Conservation (phyloP, 2,797 vertebrate genomes). For the Cossypha polioptera region DNA sequence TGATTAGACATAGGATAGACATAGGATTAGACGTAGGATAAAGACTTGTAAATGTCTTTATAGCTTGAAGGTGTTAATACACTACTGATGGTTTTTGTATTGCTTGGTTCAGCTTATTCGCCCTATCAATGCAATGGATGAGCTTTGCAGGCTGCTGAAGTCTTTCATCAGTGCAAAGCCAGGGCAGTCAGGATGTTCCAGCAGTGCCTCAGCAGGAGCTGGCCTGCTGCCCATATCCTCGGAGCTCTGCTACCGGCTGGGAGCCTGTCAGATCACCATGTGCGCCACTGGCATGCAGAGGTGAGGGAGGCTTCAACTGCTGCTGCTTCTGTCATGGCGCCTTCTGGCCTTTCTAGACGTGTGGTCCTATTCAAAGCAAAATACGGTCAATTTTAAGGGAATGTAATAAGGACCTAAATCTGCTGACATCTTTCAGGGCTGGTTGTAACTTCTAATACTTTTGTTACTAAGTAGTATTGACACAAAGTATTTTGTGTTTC, state of each 20-base stretch:
- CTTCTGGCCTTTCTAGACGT: background rate
- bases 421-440: background rate
- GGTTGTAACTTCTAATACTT: background rate
- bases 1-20: background rate
- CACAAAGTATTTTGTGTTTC: background rate
- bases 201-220: slow-evolving; percentile 79
- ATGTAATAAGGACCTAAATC: background rate
- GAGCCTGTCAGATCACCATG: slow-evolving; percentile 94
- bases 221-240: slow-evolving; percentile 89
- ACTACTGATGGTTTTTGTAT: background rate
- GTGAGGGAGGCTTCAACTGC: slow-evolving; percentile 72
- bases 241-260: slow-evolving; percentile 94
- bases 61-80: background rate
- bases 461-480: background rate
- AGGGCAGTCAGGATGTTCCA: slow-evolving; percentile 51
- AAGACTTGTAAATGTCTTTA: background rate
- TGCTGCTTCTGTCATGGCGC: background rate
- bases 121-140: slow-evolving; percentile 96
- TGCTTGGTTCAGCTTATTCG: slow-evolving; percentile 85
- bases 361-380: background rate
- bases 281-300: slow-evolving; percentile 97
- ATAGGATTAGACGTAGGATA: background rate
- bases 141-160: slow-evolving; percentile 95
- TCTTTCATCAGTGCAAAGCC: slow-evolving; percentile 83
- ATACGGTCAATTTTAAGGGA: background rate